phyloP scores from a whole-genome alignment of 1,140 invertebrate genomes.

The Callitettix versicolor region DNA sequence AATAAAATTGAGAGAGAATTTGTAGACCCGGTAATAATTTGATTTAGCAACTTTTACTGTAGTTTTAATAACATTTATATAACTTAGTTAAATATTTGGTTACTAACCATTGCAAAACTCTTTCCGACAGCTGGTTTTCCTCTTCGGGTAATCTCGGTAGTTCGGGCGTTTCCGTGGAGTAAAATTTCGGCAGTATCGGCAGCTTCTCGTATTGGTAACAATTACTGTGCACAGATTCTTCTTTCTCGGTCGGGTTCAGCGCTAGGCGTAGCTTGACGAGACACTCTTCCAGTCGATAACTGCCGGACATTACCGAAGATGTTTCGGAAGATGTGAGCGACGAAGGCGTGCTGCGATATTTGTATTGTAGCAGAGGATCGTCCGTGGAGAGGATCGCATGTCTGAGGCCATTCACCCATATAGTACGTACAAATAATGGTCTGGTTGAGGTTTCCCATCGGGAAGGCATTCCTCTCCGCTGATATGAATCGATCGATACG shows the following conservation, averaged over 20 bases:
- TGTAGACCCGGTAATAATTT: too few species aligned
- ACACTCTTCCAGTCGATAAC: constrained; percentile 12
- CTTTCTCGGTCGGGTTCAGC: not conserved
- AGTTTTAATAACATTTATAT: too few species aligned
- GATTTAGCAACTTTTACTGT: too few species aligned
- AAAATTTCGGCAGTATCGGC: too few species aligned
- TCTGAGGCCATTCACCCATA: constrained; percentile 57
- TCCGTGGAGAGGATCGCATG: constrained; percentile 55
- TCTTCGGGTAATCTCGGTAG: too few species aligned
- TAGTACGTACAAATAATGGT: constrained; percentile 54
- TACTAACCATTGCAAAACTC: constrained; percentile 48
- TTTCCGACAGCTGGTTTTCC: constrained; percentile 37
- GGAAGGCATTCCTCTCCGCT: constrained; percentile 28
- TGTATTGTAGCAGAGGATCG: constrained; percentile 37
- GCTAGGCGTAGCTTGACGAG: constrained; percentile 8
- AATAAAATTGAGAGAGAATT: too few species aligned
- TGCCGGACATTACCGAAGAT: not conserved
- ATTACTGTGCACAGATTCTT: too few species aligned
- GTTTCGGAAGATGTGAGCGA: not conserved
- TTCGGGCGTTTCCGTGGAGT: too few species aligned
- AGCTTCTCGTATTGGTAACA: too few species aligned
- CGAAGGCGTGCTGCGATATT: not conserved
- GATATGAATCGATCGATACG: too few species aligned
- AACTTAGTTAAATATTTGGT: too few species aligned
- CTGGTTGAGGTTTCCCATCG: constrained; percentile 59